A percentile compares a stretch with the other conserved stretches of the same genome.
Conservation (phyloP, 1,140 invertebrate species). For the Drosophila pandora region DNA sequence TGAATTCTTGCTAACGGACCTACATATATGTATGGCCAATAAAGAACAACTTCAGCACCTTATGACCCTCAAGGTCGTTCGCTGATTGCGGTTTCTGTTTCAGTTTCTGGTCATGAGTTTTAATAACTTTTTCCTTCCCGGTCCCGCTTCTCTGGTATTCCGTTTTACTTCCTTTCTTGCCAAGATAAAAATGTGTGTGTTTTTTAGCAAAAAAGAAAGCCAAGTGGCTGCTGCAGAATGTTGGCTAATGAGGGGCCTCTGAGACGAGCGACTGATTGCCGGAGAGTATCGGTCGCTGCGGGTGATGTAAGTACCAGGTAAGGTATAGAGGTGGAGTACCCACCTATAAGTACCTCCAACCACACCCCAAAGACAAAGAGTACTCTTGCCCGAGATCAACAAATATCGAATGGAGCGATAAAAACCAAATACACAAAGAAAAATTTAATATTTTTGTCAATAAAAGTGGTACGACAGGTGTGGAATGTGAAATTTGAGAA, state of each 20-base stretch:
- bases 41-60: slow-evolving; percentile 32
- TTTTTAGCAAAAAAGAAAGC: slow-evolving; percentile 23
- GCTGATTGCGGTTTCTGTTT: slow-evolving; percentile 71
- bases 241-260: slow-evolving; percentile 58
- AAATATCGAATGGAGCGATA: slow-evolving; percentile 53
- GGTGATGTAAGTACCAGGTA: slow-evolving; percentile 1
- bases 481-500: no score
- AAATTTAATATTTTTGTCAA: not conserved
- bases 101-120: slow-evolving; percentile 32
- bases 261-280: not conserved
- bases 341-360: slow-evolving; percentile 10
- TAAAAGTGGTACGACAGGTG: no score
- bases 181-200: slow-evolving; percentile 49
- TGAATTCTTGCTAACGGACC: slow-evolving; percentile 47
- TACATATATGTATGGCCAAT: no score
- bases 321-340: not conserved
- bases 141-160: slow-evolving; percentile 58
- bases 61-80: slow-evolving; percentile 73
- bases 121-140: slow-evolving; percentile 64
- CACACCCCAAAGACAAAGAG: slow-evolving; percentile 58
- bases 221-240: slow-evolving; percentile 56
- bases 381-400: slow-evolving; percentile 49
- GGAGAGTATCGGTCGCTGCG: not conserved
- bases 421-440: slow-evolving; percentile 11
- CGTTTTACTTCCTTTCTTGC: slow-evolving; percentile 76